Percentiles rank a stretch among this genome's conserved stretches.
Conservation (phyloP, 2,797 vertebrate genomes). For the Rallus crepitans region DNA sequence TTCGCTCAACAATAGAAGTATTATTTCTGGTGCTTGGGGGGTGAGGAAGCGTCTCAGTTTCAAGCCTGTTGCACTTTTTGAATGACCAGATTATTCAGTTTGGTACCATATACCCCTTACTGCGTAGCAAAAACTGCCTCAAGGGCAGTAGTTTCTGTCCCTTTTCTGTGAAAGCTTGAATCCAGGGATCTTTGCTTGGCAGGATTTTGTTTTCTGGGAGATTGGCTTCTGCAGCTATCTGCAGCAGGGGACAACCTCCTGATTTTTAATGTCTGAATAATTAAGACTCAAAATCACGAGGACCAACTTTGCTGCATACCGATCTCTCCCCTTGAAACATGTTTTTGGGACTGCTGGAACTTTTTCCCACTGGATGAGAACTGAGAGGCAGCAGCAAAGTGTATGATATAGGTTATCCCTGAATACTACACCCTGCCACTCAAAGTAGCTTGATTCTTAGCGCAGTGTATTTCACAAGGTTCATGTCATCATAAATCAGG, state of each 20-base stretch:
- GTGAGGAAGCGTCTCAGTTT: neutral
- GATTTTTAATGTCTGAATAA: neutral
- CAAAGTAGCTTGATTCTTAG: neutral
- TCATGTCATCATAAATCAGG: neutral
- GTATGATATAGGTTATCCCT: neutral
- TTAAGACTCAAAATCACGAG: neutral
- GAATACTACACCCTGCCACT: neutral
- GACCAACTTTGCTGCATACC: neutral
- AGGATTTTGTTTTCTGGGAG: neutral
- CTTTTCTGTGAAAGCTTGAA: neutral
- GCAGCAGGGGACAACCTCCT: neutral
- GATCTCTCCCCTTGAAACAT: neutral
- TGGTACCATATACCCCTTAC: neutral
- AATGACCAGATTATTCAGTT: neutral
- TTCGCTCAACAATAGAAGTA: neutral
- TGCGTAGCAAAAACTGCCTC: neutral
- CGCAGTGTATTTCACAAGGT: neutral
- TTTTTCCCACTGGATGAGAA: neutral
- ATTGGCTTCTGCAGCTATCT: neutral
- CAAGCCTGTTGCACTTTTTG: neutral
- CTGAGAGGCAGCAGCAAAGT: neutral
- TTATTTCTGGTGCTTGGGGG: accelerated
- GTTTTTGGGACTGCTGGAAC: neutral
- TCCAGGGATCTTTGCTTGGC: neutral
- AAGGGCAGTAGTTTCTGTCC: neutral